Evolutionary conservation across 1,140 invertebrate species (phyloP), one percentile per base, ranked within the genome.

Genomic region (Drosophila guanche): DNA sequence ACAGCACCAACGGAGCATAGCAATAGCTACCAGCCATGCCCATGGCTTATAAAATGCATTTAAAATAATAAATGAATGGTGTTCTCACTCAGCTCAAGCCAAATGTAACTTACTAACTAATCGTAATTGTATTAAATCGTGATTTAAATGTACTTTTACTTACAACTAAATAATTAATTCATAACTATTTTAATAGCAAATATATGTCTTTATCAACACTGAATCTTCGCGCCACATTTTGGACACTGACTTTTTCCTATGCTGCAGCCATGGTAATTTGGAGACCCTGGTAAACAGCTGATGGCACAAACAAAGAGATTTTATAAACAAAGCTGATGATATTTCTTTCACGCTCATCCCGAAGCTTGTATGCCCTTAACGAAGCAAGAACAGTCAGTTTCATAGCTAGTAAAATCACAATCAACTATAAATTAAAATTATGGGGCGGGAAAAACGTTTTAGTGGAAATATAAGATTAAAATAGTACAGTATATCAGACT

Each of bases 91-190:
- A 46, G 40, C 7, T 52, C 16, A 52, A 37, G 33, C 58, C 23
- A 48, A 54, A 54, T 40, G 48, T 41, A 48, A 46, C 48, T 40
- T 61, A 47, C 6, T 43, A 29, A 45, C 57, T 72, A 72, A 47
- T 37, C 33, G 33, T 59, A 67, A 63, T 51, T 80, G 81, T 85
- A 85, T 88, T 86, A 71, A 75, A 77, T 45, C 61, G 83, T 86
- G 83, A 86, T 85, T 77, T 66, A 81, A 33, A 61, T 79, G 27
- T 79, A 69, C 42, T 55, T 45, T 45, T 67, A 58, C 41, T 42
- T 56, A 51, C 61, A 43, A 63, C 56, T n/a, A n/a, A n/a, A 3
- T 37, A 37, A 74, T 45, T 60, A 50, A 88, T 67, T 85, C 74
- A 67, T 69, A 14, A 25, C 23, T 47, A 54, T 22, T 69, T 47